Evolutionary conservation across 1,140 invertebrate species (phyloP).

Genomic region (Eueides isabella): DNA sequence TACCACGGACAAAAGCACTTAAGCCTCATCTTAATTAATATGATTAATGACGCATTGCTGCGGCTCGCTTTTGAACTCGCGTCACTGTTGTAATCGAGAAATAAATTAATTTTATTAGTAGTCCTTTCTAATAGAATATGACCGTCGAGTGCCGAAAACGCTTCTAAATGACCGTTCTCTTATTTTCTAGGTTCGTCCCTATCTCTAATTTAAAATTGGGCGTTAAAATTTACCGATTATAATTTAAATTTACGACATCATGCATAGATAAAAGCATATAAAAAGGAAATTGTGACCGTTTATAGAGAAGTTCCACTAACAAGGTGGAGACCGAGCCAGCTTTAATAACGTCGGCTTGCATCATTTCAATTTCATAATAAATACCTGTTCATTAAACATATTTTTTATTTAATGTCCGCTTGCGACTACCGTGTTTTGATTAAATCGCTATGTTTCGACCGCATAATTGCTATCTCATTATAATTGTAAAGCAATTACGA

Average conservation of each 20-base stretch:
- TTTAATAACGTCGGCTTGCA: conserved; percentile 48
- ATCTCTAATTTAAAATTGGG: conserved; percentile 77
- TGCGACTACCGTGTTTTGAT: conserved; percentile 41
- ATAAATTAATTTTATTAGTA: conserved; percentile 81
- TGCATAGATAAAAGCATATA: conserved; percentile 61
- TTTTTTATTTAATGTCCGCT: conserved; percentile 33
- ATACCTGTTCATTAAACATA: conserved; percentile 43
- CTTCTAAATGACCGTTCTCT: conserved; percentile 54
- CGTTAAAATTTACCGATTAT: conserved; percentile 75
- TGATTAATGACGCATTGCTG: conserved; percentile 74
- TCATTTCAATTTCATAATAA: conserved; percentile 42
- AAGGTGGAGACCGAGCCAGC: conserved; percentile 50
- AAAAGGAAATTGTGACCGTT: conserved; percentile 62
- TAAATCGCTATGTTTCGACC: conserved; percentile 29
- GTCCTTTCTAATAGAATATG: conserved; percentile 78
- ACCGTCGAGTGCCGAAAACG: conserved; percentile 51
- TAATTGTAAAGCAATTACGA: conserved; percentile 55
- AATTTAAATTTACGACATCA: conserved; percentile 75
- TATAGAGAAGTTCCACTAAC: conserved; percentile 62
- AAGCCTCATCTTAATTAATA: conserved; percentile 79
- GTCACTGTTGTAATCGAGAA: conserved; percentile 76
- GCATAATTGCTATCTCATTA: conserved; percentile 36
- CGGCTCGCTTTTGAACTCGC: conserved; percentile 73
- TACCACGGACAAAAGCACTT: conserved; percentile 72
- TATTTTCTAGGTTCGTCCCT: conserved; percentile 60